These are phyloP conservation scores for Lordiphosa andalusiaca DNA, from an alignment of 2,888 invertebrate genomes.

Conservation along the genomic window DNA sequence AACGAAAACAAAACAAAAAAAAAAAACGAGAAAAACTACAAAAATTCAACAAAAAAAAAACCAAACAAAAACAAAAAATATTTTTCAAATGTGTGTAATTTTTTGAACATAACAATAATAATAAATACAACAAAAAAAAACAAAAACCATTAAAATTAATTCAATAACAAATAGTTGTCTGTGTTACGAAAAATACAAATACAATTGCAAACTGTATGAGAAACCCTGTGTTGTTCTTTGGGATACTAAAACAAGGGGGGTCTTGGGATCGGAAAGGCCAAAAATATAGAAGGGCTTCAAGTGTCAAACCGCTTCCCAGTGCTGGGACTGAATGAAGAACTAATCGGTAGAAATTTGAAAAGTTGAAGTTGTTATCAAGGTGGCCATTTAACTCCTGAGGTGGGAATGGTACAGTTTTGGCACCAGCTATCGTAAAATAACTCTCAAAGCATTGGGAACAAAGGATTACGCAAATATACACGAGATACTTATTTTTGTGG, in stretches of 20 bases:
- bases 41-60: conserved; percentile 27
- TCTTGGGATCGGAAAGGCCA: too few species aligned
- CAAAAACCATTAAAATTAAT: conserved; percentile 57
- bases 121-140: conserved; percentile 34
- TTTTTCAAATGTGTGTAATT: conserved; percentile 75
- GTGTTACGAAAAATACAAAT: conserved; percentile 69
- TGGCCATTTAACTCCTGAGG: too few species aligned
- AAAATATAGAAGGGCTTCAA: too few species aligned
- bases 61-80: conserved; percentile 49
- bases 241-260: neutral
- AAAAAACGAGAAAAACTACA: conserved; percentile 17
- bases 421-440: too few species aligned
- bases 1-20: conserved; percentile 18
- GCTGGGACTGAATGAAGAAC: too few species aligned
- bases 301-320: too few species aligned
- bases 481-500: too few species aligned
- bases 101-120: conserved; percentile 69
- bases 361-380: too few species aligned
- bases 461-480: too few species aligned
- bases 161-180: conserved; percentile 70
- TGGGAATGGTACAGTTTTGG: too few species aligned
- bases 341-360: too few species aligned
- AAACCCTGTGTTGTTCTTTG: neutral
- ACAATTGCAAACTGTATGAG: conserved; percentile 52
- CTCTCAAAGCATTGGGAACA: too few species aligned